These are phyloP conservation scores for Habroteleia sp. DNA, from an alignment of 2,888 invertebrate species.

Conservation along the genomic window DNA sequence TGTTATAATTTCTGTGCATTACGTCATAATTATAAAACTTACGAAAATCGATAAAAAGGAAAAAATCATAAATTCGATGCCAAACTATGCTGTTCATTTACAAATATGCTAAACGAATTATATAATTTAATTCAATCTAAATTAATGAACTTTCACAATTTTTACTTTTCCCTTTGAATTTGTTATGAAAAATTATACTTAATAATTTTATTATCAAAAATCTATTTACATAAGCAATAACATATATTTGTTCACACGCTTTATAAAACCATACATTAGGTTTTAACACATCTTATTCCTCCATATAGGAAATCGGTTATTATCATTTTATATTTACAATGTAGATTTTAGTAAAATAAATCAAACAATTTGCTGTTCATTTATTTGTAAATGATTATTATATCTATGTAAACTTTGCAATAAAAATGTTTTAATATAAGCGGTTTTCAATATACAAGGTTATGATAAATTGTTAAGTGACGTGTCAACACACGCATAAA, in stretches of 20 bases:
- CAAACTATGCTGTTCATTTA: constrained; percentile 1
- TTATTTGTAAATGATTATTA: no score
- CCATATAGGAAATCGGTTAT: no score
- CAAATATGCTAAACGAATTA: constrained; percentile 24
- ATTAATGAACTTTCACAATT: constrained; percentile 23
- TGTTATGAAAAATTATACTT: background rate
- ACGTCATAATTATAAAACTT: constrained; percentile 4
- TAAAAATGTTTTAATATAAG: no score
- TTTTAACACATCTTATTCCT: no score
- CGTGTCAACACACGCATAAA: constrained; percentile 29
- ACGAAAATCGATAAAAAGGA: constrained; percentile 10
- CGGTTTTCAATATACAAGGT: constrained; percentile 36
- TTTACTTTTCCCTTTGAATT: no score
- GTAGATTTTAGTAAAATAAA: no score
- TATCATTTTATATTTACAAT: no score
- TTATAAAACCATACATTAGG: no score
- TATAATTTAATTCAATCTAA: constrained; percentile 10
- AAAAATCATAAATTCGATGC: constrained; percentile 8
- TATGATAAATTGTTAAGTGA: constrained; percentile 29
- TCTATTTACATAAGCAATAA: constrained; percentile 2
- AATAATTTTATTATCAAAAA: background rate
- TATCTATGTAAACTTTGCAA: no score
- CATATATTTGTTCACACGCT: no score
- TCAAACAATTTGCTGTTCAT: no score
- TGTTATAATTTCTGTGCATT: background rate